Evolutionary conservation across 2,888 invertebrate genomes (phyloP).

Genomic region (Magallana nippona): DNA sequence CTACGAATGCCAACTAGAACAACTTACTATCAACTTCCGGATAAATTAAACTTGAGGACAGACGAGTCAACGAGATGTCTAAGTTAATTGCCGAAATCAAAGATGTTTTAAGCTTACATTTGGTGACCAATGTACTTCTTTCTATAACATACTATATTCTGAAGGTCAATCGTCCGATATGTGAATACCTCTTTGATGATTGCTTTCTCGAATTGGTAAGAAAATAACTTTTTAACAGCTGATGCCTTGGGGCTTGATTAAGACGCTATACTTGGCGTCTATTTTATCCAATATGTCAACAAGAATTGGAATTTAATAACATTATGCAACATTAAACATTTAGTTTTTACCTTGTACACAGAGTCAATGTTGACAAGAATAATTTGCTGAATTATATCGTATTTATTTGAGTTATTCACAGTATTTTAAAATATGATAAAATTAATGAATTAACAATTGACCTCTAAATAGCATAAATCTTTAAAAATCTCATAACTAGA

Average conservation of each 20-base stretch:
- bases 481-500: too few species aligned
- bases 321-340: neutral
- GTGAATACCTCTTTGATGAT: slow-evolving; percentile 67
- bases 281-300: neutral
- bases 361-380: too few species aligned
- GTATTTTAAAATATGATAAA: too few species aligned
- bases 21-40: neutral
- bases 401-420: too few species aligned
- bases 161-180: slow-evolving; percentile 67
- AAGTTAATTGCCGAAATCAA: slow-evolving; percentile 43
- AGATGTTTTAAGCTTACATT: slow-evolving; percentile 66
- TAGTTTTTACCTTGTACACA: too few species aligned
- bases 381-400: too few species aligned
- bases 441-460: too few species aligned
- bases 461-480: too few species aligned
- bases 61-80: neutral
- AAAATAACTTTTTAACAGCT: neutral
- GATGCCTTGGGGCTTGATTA: slow-evolving; percentile 9
- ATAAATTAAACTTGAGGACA: neutral
- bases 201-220: slow-evolving; percentile 75
- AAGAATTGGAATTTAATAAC: neutral
- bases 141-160: slow-evolving; percentile 65
- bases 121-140: slow-evolving; percentile 69
- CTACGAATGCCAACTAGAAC: neutral
- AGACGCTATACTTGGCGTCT: neutral